Conservation (phyloP, 92 coral and sea anemone genomes). For the Palythoa caribaeorum region DNA sequence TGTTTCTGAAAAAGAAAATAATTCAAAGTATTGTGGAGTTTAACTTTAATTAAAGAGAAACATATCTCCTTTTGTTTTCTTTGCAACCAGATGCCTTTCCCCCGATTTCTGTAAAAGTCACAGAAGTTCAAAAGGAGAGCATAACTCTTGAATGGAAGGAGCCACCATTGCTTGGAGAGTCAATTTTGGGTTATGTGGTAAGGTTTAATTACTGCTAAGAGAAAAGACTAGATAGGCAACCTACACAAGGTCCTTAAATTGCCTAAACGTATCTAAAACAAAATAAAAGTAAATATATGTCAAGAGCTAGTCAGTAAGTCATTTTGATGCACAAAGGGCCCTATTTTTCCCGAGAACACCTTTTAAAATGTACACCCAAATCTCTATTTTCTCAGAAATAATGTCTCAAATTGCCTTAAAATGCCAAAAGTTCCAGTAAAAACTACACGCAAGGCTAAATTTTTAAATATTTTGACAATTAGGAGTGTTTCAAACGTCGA, state of each 20-base stretch:
- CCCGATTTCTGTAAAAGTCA: neutral
- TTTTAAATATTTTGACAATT: too few species aligned
- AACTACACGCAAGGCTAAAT: too few species aligned
- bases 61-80: too few species aligned
- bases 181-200: slow-evolving; percentile 8
- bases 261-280: neutral
- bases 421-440: neutral
- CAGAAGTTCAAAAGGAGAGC: neutral
- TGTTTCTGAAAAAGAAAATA: neutral
- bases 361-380: too few species aligned
- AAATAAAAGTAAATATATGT: too few species aligned
- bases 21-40: neutral
- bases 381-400: too few species aligned
- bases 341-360: too few species aligned
- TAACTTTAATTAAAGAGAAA: too few species aligned
- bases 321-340: too few species aligned
- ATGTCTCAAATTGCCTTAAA: neutral
- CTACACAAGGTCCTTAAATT: neutral
- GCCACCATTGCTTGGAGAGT: neutral
- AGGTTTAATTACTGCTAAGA: neutral
- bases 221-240: neutral
- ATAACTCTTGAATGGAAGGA: neutral
- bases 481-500: too few species aligned
- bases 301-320: too few species aligned
- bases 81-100: neutral